Percentiles rank a stretch among this genome's conserved stretches.
These are phyloP conservation scores for Plagodis dolabraria DNA, from an alignment of 2,888 invertebrate species.

Conservation along the genomic window DNA sequence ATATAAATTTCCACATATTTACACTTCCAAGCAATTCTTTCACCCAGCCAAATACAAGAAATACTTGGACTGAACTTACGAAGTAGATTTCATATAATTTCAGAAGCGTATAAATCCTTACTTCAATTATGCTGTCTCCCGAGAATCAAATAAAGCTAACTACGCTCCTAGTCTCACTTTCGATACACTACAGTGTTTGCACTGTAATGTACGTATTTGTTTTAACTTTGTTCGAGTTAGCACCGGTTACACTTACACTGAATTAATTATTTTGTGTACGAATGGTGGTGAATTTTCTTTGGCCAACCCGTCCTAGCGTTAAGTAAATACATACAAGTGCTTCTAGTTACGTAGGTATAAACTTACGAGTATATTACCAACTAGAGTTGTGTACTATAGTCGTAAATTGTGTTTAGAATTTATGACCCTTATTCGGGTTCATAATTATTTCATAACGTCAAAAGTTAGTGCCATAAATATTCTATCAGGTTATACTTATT, in stretches of 20 bases:
- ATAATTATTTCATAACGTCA: conserved; percentile 57
- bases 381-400: conserved; percentile 8
- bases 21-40: conserved; percentile 39
- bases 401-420: conserved; percentile 20
- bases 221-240: conserved; percentile 27
- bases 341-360: not conserved
- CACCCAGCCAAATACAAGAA: conserved; percentile 38
- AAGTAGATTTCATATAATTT: conserved; percentile 59
- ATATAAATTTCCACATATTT: conserved; percentile 33
- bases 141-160: conserved; percentile 73
- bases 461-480: conserved; percentile 68
- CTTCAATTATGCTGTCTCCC: conserved; percentile 77
- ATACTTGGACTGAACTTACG: conserved; percentile 38
- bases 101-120: conserved; percentile 76
- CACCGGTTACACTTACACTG: conserved; percentile 20
- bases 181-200: conserved; percentile 49
- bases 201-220: conserved; percentile 42
- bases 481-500: conserved; percentile 62
- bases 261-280: conserved; percentile 30
- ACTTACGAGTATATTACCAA: conserved; percentile 11
- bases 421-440: conserved; percentile 23
- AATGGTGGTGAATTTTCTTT: conserved; percentile 11
- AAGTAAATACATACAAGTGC: conserved; percentile 29
- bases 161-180: conserved; percentile 70
- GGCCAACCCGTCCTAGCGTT: conserved; percentile 6